A percentile compares a stretch with the other conserved stretches of the same genome.
These are phyloP conservation scores for Pocillopora verrucosa DNA, from an alignment of 64 coral and sea anemone species.

Conservation along the genomic window DNA sequence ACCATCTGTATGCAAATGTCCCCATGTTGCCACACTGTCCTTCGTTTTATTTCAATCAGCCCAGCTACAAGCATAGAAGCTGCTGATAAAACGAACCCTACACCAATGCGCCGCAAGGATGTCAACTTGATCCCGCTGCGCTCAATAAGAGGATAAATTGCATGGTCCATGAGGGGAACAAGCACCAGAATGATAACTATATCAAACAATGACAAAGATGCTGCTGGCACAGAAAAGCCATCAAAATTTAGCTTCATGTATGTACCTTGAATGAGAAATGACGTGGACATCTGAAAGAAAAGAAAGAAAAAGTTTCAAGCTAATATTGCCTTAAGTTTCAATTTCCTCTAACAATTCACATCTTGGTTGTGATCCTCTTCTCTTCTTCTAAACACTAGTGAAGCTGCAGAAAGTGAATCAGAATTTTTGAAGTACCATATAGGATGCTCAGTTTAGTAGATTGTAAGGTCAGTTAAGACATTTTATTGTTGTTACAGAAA, in stretches of 20 bases:
- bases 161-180: constrained; percentile 63
- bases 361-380: too few relatives aligned
- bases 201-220: constrained; percentile 62
- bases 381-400: too few relatives aligned
- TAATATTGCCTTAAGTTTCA: too few relatives aligned
- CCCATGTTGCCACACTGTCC: constrained; percentile 2
- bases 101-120: constrained; percentile 62
- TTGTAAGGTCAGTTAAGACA: too few relatives aligned
- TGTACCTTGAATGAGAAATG: constrained; percentile 65
- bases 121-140: constrained; percentile 54
- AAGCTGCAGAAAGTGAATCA: too few relatives aligned
- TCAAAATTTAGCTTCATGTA: constrained; percentile 64
- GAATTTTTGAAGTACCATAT: too few relatives aligned
- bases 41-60: constrained; percentile 52
- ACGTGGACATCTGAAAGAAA: constrained; percentile 57
- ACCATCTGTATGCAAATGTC: not conserved
- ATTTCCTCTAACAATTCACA: too few relatives aligned
- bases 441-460: too few relatives aligned
- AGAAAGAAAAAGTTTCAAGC: not conserved
- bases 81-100: constrained; percentile 70
- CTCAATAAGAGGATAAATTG: constrained; percentile 52
- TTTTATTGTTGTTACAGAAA: too few relatives aligned
- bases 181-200: constrained; percentile 40
- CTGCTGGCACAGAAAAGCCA: constrained; percentile 44
- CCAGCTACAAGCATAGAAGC: constrained; percentile 66